Base-by-base conservation (phyloP, 2,888 invertebrate genomes). In the Microplitis manilae region DNA sequence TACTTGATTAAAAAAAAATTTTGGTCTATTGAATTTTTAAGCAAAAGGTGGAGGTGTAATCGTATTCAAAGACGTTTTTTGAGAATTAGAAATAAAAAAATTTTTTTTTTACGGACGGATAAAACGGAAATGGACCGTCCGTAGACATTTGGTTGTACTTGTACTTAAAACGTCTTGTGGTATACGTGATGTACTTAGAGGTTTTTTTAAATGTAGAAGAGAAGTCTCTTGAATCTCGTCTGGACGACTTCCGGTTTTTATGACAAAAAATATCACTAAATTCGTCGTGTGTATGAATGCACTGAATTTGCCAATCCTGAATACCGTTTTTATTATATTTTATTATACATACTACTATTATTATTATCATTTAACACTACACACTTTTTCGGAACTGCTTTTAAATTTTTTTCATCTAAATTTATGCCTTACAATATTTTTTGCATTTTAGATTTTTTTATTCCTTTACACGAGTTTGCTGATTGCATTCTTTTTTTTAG, bases 191-290 rank as follows among this genome's bases (percentile, higher is more conserved):
- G 62, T 70, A 70, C 30, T n/a, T 60, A 70, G 30, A 70, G 39
- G 59, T 73, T 59, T 67, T 60, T 50, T 75, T 50, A 65, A 59
- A 50, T 41, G 41, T 65, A 65, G 20, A 50, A 67, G 50, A 65
- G 41, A 73, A 15, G 59, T 59, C 78, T 81, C 80, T 80, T 82
- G 82, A 84, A 82, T 83, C 83, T 83, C 83, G 88, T 88, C 88
- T 88, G 87, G 87, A 30, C 82, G 83, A 83, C 85, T 87, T 88
- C 88, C 88, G 87, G 85, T 79, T 82, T 80, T 50, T 50, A 50
- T 50, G 50, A 82, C 83, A 84, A 80, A 71, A 69, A 76, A 79
- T 40, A 73, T 64, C 70, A 64, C 67, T 50, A 73, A 68, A 71
- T 40, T 50, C 50, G 50, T 50, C 9, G 68, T 72, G 72, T 39